Evolutionary conservation across 2,797 vertebrate species (phyloP).

Genomic region (Oreortyx pictus): DNA sequence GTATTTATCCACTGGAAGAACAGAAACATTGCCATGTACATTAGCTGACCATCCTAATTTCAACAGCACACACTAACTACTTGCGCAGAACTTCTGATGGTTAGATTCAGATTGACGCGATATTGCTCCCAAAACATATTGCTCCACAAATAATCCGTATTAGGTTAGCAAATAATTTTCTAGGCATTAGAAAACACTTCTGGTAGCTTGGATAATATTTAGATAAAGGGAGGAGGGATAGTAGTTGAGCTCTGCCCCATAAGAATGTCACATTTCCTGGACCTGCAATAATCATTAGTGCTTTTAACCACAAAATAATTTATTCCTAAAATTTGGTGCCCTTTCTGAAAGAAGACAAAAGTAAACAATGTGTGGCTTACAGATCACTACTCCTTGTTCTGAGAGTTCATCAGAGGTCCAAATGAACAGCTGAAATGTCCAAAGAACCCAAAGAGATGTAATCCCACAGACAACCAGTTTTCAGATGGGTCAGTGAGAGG

Average conservation of each 20-base stretch:
- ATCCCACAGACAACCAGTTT: neutral
- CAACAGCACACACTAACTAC: neutral
- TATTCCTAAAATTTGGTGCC: neutral
- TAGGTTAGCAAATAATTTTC: neutral
- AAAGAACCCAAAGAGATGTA: neutral
- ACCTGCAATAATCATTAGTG: neutral
- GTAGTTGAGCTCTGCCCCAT: too few relatives aligned
- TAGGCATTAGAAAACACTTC: neutral
- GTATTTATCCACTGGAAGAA: neutral
- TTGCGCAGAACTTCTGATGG: neutral
- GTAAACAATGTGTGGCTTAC: neutral
- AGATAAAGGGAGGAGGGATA: neutral
- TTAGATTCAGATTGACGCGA: neutral
- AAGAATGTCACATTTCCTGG: neutral
- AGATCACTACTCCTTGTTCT: neutral
- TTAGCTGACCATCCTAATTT: neutral
- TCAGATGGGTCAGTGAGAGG: neutral
- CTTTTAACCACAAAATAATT: neutral
- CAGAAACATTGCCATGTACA: neutral
- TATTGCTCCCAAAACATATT: neutral
- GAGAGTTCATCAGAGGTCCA: neutral
- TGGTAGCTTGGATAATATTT: rapidly evolving
- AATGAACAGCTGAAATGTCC: neutral
- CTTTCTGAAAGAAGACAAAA: neutral
- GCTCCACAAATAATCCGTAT: neutral